phyloP scores from a whole-genome alignment of 2,888 invertebrate genomes.

The Xestia sexstrigata region DNA sequence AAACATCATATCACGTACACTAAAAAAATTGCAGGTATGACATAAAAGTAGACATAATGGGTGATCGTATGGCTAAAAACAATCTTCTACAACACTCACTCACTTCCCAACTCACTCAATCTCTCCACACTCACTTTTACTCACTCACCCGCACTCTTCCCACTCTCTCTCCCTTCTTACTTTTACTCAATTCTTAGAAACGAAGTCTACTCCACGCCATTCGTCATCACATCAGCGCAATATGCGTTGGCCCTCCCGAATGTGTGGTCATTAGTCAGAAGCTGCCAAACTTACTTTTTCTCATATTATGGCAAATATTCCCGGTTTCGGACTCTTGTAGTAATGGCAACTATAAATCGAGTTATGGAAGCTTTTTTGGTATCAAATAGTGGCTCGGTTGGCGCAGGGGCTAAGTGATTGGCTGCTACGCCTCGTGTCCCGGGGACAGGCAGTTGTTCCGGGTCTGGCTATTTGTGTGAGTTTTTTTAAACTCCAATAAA shows the following conservation, averaged over 20 bases:
- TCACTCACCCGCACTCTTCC: too few relatives aligned
- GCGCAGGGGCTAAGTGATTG: neutral
- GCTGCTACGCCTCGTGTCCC: neutral
- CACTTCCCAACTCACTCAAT: too few relatives aligned
- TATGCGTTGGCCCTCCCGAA: conserved; percentile 85
- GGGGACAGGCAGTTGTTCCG: neutral
- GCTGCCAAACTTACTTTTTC: conserved; percentile 78
- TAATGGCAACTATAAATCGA: conserved; percentile 54
- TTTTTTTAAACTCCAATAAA: neutral
- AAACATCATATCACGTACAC: too few relatives aligned
- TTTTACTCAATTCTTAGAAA: neutral
- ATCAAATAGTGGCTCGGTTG: conserved; percentile 15
- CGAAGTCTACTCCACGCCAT: conserved; percentile 63
- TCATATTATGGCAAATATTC: conserved; percentile 75
- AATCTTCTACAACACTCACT: too few relatives aligned
- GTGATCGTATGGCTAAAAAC: too few relatives aligned
- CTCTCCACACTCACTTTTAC: too few relatives aligned
- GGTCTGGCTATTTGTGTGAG: neutral
- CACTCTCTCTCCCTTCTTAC: too few relatives aligned
- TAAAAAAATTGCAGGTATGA: too few relatives aligned
- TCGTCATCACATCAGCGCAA: conserved; percentile 74
- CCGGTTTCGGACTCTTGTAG: conserved; percentile 63
- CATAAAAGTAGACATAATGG: too few relatives aligned
- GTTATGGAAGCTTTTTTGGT: conserved; percentile 46
- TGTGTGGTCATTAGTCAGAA: conserved; percentile 88